A percentile compares a stretch with the other conserved stretches of the same genome.
phyloP scores from a whole-genome alignment of 2,113 vertebrate species.

The Chitala chitala region DNA sequence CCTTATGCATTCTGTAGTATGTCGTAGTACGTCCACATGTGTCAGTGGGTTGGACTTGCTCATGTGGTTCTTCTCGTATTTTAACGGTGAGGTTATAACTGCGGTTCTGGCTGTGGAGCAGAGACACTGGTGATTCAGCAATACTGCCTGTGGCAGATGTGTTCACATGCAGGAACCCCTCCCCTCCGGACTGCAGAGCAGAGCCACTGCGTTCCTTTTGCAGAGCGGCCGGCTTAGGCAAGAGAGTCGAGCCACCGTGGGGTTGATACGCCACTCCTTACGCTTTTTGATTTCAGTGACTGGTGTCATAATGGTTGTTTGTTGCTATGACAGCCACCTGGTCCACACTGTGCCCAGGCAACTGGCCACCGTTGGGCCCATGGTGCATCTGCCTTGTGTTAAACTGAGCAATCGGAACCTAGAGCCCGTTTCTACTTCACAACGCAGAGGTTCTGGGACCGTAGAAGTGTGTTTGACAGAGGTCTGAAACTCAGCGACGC shows the following conservation, averaged over 20 bases:
- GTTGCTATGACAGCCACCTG: background rate
- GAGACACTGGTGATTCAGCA: too few relatives aligned
- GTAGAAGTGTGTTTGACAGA: background rate
- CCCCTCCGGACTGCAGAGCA: background rate
- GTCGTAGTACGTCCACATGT: too few relatives aligned
- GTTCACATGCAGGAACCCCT: background rate
- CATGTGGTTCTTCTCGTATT: background rate
- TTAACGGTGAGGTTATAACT: background rate
- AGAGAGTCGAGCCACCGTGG: too few relatives aligned
- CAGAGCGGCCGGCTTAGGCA: too few relatives aligned
- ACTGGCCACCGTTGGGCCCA: background rate
- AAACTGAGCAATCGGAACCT: background rate
- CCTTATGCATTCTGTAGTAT: background rate
- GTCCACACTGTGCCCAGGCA: too few relatives aligned
- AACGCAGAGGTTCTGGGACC: background rate
- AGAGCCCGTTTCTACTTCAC: background rate
- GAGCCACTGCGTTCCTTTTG: too few relatives aligned
- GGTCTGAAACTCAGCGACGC: background rate
- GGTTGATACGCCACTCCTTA: background rate
- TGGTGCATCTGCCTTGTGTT: too few relatives aligned
- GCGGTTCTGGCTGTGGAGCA: background rate
- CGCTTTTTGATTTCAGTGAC: background rate
- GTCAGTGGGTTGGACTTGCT: too few relatives aligned
- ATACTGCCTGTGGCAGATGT: too few relatives aligned
- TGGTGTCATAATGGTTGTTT: background rate